phyloP scores from a whole-genome alignment of 2,113 vertebrate genomes.

The Ibidorhyncha struthersii region DNA sequence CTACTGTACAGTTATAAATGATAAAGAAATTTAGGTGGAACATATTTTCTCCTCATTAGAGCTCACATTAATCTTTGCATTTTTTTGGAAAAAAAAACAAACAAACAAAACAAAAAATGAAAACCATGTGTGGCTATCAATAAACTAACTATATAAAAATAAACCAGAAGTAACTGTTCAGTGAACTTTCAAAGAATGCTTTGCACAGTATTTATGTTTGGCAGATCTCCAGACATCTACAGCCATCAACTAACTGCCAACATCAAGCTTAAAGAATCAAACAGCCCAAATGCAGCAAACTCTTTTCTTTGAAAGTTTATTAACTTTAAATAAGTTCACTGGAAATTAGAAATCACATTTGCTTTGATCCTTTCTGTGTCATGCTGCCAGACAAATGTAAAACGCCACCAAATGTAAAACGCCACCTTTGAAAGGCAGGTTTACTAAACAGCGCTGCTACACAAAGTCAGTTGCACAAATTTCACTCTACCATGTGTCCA shows the following conservation, averaged over 20 bases:
- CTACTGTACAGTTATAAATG: background rate
- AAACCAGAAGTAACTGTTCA: background rate
- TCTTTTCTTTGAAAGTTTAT: background rate
- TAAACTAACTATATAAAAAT: background rate
- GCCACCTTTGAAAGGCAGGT: background rate
- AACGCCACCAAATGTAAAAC: background rate
- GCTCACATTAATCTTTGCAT: background rate
- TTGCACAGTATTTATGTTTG: background rate
- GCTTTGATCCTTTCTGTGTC: background rate
- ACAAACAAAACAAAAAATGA: background rate
- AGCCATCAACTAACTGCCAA: background rate
- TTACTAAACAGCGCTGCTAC: background rate
- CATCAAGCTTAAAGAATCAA: background rate
- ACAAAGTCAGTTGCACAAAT: background rate
- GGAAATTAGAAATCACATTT: background rate
- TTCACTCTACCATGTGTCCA: background rate
- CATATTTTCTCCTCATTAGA: background rate
- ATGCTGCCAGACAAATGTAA: background rate
- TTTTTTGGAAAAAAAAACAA: fast-evolving
- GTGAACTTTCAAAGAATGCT: background rate
- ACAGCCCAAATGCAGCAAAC: background rate
- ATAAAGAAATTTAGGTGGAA: background rate
- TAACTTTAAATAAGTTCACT: background rate
- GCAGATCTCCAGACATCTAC: background rate
- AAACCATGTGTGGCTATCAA: background rate